Evolutionary conservation across 2,113 vertebrate genomes (phyloP).

Genomic region (Gopherus flavomarginatus): DNA sequence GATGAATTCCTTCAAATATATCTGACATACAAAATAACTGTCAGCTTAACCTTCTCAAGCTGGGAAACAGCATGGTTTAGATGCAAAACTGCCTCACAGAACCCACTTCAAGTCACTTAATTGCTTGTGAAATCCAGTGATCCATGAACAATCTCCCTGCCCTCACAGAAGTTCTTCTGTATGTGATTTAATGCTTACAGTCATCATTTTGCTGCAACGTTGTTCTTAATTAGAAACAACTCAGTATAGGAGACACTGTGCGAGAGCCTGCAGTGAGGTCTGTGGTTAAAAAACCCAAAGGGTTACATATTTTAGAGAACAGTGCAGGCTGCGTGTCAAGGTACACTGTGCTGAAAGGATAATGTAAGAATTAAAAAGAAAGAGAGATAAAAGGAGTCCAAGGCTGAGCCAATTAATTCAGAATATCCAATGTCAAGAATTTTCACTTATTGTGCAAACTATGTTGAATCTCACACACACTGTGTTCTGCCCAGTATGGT

Average conservation of each 20-base stretch:
- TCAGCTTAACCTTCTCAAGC: not conserved
- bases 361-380: not conserved
- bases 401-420: not conserved
- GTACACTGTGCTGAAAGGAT: not conserved
- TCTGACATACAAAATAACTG: not conserved
- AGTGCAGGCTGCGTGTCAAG: not conserved
- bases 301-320: not conserved
- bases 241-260: not conserved
- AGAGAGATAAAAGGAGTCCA: not conserved
- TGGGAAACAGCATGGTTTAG: not conserved
- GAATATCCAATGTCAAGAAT: not conserved
- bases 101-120: not conserved
- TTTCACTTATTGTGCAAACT: not conserved
- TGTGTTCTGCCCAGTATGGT: not conserved
- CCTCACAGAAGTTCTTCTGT: not conserved
- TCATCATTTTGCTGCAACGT: not conserved
- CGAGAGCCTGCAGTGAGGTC: not conserved
- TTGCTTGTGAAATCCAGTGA: not conserved
- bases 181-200: not conserved
- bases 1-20: not conserved
- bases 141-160: fast-evolving
- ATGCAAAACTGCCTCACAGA: not conserved
- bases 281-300: not conserved
- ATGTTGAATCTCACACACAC: not conserved
- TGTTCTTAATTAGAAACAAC: not conserved